Conservation (phyloP, 2,113 vertebrate species). For the Atrichornis clamosus region DNA sequence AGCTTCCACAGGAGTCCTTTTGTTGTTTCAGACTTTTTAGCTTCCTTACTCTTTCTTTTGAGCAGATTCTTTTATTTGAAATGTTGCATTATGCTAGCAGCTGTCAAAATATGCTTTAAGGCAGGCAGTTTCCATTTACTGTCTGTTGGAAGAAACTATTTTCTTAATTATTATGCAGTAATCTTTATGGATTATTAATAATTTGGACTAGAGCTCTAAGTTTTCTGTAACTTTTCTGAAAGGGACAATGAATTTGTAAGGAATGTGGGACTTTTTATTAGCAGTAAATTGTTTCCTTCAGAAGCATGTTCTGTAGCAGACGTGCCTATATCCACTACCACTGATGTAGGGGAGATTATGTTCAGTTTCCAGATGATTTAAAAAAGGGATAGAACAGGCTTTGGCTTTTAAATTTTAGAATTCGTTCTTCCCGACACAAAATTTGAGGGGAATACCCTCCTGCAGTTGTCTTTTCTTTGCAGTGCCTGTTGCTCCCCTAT, state of each 20-base stretch:
- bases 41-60: conserved; percentile 31
- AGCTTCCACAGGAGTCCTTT: neutral
- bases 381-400: neutral
- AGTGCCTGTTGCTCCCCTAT: accelerated
- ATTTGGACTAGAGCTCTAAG: neutral
- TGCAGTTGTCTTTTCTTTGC: neutral
- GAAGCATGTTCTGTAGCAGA: neutral
- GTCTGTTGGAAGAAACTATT: neutral
- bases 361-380: neutral
- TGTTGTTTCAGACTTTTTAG: conserved; percentile 41
- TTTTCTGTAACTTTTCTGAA: neutral
- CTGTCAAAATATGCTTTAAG: conserved; percentile 56
- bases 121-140: conserved; percentile 42
- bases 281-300: neutral
- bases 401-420: neutral
- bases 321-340: neutral
- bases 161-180: neutral
- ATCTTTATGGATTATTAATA: neutral
- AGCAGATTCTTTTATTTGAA: conserved; percentile 52
- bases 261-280: neutral
- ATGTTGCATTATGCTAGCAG: conserved; percentile 29
- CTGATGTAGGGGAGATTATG: neutral
- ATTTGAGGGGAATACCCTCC: neutral
- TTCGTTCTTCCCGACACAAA: neutral
- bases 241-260: neutral